phyloP scores from a whole-genome alignment of 2,888 invertebrate species.

The Drosophila prostipennis region DNA sequence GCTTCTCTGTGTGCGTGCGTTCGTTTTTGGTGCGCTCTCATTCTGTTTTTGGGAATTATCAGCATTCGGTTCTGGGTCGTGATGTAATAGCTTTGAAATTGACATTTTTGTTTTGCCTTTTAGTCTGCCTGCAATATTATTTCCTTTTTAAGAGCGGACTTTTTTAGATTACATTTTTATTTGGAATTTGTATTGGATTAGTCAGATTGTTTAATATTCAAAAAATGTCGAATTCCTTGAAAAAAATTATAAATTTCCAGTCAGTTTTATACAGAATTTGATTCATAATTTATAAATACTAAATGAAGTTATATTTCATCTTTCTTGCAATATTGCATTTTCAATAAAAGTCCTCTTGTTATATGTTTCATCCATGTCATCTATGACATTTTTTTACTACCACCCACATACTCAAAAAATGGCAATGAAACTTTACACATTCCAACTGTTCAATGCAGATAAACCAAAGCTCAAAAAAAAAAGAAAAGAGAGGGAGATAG shows the following conservation, averaged over 20 bases:
- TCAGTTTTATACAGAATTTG: too few relatives aligned
- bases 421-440: constrained; percentile 36
- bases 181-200: background rate
- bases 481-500: constrained; percentile 8
- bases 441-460: constrained; percentile 50
- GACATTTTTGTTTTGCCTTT: constrained; percentile 19
- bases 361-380: background rate
- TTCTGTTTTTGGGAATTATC: constrained; percentile 50
- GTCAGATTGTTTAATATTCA: background rate
- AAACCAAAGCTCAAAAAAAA: constrained; percentile 26
- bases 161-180: background rate
- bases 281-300: background rate
- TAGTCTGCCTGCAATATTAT: constrained; percentile 6
- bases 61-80: constrained; percentile 36
- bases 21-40: constrained; percentile 8
- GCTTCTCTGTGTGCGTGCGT: constrained; percentile 15
- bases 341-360: background rate
- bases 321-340: constrained; percentile 3
- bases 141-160: background rate
- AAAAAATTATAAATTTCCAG: too few relatives aligned
- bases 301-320: background rate
- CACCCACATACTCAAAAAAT: constrained; percentile 18
- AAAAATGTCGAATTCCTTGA: background rate
- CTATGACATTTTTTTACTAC: background rate
- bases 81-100: constrained; percentile 63